Evolutionary conservation across 2,888 invertebrate genomes (phyloP).

Genomic region (Achlya flavicornis): DNA sequence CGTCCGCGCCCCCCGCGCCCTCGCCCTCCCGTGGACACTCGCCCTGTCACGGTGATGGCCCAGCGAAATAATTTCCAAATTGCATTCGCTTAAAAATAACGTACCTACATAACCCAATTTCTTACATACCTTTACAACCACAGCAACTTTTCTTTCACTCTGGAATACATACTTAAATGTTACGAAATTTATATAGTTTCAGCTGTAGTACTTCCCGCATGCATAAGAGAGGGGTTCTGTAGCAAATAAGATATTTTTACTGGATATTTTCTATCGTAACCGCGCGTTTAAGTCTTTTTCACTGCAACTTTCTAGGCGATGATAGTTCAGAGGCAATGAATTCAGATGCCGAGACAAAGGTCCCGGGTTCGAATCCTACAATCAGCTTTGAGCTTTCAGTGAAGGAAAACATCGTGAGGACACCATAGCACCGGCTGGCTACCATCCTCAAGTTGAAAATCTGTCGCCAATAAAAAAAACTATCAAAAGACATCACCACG

Average conservation of each 20-base stretch:
- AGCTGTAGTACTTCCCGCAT: neutral
- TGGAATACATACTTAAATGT: neutral
- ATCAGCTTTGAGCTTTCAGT: too few species aligned
- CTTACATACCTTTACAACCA: slow-evolving; percentile 17
- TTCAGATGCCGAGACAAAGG: too few species aligned
- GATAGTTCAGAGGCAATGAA: too few species aligned
- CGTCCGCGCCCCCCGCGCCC: slow-evolving; percentile 40
- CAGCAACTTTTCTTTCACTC: neutral
- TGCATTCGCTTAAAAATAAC: slow-evolving; percentile 55
- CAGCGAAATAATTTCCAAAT: slow-evolving; percentile 64
- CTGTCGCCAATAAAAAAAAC: neutral
- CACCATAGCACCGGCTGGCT: too few species aligned
- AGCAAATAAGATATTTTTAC: neutral
- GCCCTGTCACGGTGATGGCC: slow-evolving; percentile 60
- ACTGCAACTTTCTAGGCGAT: neutral
- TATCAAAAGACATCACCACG: too few species aligned
- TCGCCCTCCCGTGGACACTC: slow-evolving; percentile 49
- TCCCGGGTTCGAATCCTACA: too few species aligned
- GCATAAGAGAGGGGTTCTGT: neutral
- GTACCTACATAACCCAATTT: slow-evolving; percentile 61
- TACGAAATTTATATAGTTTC: neutral
- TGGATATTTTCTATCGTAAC: neutral
- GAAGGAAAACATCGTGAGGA: too few species aligned
- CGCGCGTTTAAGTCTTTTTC: neutral
- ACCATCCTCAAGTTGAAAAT: too few species aligned